Conservation (phyloP, 2,888 invertebrate genomes). For the Morpho helenor region DNA sequence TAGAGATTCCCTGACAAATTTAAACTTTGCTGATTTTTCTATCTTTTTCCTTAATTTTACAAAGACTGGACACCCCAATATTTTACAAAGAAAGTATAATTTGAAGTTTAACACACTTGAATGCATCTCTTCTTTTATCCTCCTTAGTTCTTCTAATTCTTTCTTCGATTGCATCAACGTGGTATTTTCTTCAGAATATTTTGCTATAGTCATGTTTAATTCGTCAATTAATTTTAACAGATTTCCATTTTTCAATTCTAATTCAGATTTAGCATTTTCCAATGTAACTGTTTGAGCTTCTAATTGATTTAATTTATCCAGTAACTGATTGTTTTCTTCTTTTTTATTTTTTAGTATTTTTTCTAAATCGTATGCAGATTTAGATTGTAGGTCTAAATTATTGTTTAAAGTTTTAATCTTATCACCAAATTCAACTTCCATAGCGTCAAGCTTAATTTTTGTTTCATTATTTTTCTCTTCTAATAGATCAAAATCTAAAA, state of each 20-base stretch:
- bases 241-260: constrained; percentile 18
- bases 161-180: constrained; percentile 22
- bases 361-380: constrained; percentile 32
- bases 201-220: constrained; percentile 37
- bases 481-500: constrained; percentile 37
- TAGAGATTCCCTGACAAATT: too few relatives aligned
- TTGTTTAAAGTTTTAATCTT: constrained; percentile 36
- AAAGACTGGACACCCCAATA: not conserved
- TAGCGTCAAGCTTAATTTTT: constrained; percentile 35
- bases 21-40: too few relatives aligned
- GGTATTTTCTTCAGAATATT: constrained; percentile 37
- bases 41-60: not conserved
- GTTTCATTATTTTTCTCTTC: constrained; percentile 36
- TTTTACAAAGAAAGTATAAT: constrained; percentile 5
- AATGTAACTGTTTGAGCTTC: constrained; percentile 16
- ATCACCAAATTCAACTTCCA: constrained; percentile 27
- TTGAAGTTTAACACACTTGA: constrained; percentile 33
- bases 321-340: constrained; percentile 19
- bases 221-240: constrained; percentile 20
- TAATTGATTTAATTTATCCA: constrained; percentile 11
- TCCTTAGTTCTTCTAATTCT: constrained; percentile 30
- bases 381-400: constrained; percentile 32
- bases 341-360: constrained; percentile 19
- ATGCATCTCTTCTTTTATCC: constrained; percentile 39
- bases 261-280: constrained; percentile 19